phyloP scores from a whole-genome alignment of 2,797 vertebrate genomes.

The Cercopithecus diana region DNA sequence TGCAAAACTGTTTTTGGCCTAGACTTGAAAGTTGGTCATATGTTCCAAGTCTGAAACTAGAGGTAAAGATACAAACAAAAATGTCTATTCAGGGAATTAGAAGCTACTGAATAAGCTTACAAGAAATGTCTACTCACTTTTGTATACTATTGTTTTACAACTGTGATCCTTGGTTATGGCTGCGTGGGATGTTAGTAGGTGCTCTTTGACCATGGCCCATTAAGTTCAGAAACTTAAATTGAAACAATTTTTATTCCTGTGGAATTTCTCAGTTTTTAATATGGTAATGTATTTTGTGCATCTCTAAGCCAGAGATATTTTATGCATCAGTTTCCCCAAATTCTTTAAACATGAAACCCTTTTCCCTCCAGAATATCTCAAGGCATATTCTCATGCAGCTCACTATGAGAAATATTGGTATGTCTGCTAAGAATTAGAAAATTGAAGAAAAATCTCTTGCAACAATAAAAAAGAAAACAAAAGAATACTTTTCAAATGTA shows the following conservation, averaged over 20 bases:
- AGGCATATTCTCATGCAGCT: not conserved
- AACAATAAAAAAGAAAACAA: not conserved
- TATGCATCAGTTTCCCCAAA: not conserved
- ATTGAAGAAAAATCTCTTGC: slow-evolving; percentile 8
- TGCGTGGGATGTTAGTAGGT: not conserved
- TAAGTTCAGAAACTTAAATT: slow-evolving; percentile 13
- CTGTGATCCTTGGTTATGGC: not conserved
- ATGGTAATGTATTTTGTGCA: not conserved
- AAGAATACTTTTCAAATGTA: not conserved
- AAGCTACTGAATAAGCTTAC: not conserved
- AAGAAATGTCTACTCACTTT: not conserved
- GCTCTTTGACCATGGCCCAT: not conserved
- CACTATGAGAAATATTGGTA: not conserved
- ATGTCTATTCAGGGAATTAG: not conserved
- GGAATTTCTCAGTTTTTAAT: not conserved
- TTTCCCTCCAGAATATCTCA: not conserved
- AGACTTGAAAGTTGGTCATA: not conserved
- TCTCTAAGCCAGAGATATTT: not conserved
- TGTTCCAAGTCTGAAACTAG: slow-evolving; percentile 21
- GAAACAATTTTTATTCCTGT: slow-evolving; percentile 1
- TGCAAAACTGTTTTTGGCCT: not conserved
- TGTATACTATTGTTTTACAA: not conserved
- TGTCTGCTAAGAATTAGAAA: slow-evolving; percentile 27
- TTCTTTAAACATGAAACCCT: not conserved
- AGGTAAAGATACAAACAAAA: slow-evolving; percentile 43